Conservation (phyloP, 2,797 vertebrate genomes). For the Melanotaenia parkinsoni region DNA sequence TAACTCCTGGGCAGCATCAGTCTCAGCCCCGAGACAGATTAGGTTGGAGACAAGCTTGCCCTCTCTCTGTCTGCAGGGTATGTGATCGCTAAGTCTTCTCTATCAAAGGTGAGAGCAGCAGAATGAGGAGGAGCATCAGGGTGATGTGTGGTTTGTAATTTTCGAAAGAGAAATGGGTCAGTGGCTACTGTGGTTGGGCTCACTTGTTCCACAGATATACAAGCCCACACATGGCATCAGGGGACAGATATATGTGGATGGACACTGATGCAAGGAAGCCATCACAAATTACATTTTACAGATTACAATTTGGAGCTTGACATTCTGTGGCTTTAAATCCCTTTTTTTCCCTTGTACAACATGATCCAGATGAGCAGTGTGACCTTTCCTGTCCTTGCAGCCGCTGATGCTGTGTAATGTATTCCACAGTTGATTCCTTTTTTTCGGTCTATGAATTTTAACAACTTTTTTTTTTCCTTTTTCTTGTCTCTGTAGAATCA, state of each 20-base stretch:
- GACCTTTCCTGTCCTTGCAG: constrained; percentile 80
- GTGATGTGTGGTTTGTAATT: constrained; percentile 39
- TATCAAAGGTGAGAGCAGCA: constrained; percentile 66
- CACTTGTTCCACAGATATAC: constrained; percentile 27
- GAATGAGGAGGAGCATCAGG: constrained; percentile 37
- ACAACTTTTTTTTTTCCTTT: constrained; percentile 61
- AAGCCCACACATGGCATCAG: constrained; percentile 42
- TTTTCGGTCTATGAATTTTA: constrained; percentile 80
- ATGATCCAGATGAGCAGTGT: constrained; percentile 66
- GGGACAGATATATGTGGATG: constrained; percentile 35
- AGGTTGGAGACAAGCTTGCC: constrained; percentile 49
- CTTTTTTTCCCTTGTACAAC: constrained; percentile 42
- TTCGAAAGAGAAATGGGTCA: constrained; percentile 58
- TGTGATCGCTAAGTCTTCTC: constrained; percentile 58
- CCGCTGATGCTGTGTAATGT: constrained; percentile 71
- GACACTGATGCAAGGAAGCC: constrained; percentile 50
- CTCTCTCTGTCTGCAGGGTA: constrained; percentile 47
- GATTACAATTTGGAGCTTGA: constrained; percentile 47
- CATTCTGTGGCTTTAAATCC: constrained; percentile 61
- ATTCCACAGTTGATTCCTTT: constrained; percentile 77
- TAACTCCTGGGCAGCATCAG: constrained; percentile 57
- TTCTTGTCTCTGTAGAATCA: constrained; percentile 22
- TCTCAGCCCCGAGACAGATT: constrained; percentile 64
- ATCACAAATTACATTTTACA: constrained; percentile 35
- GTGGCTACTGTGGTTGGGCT: constrained; percentile 38